Base-by-base conservation (phyloP, 1,140 invertebrate genomes). In the Scaptomyza hsui region DNA sequence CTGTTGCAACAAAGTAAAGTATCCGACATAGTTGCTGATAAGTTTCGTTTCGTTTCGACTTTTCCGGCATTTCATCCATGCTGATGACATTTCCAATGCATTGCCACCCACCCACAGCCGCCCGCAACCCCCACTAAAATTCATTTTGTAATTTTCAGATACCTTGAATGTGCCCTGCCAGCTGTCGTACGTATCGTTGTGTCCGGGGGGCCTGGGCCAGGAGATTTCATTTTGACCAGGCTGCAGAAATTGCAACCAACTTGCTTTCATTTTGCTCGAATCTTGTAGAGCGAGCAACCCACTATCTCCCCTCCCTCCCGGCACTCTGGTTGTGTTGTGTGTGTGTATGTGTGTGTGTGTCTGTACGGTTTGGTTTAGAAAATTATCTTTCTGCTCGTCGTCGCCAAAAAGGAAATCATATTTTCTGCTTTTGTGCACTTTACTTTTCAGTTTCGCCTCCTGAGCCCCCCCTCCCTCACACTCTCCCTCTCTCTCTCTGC, bases 401-500 rank as follows among this genome's bases (percentile, higher is more conserved):
- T 90, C 80, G 83, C 89, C 89, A 86, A 90, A 90, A 89, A 90
- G 89, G 89, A 90, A 90, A 90, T 90, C 89, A 90, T 90, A 90
- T 90, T 90, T 90, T 90, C 89, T 90, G 88, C 88, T 90, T 90
- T 89, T 90, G 82, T 90, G 89, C 88, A 89, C 79, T 90, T 85
- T 89, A 90, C 78, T 89, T 89, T 89, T 90, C 72, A 89, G 75
- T 82, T 90, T 89, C 52, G 52, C 2, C 47, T 29, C 32, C 15
- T 7, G 12, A 2, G 15, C 15, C 12, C 9, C 16, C 9, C n/a
- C 37, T 55, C 32, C 19, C 18, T 35, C 51, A n/a, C 9, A 3
- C 44, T 12, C 16, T 21, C 3, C 2, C 32, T 45, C 62, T 13
- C 16, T 15, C 9, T 32, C 9, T 53, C 48, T 52, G 35, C 24